Base-by-base conservation (phyloP, 2,113 vertebrate genomes). In the Psittacula cyanocephala region DNA sequence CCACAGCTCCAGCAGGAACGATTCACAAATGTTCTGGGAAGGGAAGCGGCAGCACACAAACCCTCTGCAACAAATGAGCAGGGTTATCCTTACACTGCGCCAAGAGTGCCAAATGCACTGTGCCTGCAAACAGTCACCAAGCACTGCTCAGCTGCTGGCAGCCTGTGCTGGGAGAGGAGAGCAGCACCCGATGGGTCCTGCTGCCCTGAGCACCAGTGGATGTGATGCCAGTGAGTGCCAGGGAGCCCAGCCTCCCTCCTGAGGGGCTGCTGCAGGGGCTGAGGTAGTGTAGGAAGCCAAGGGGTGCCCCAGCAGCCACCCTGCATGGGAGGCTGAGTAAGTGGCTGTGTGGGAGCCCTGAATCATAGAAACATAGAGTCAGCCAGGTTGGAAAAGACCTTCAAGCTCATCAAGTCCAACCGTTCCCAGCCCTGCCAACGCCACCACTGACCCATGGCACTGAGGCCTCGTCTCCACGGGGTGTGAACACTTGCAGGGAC, bases 71-170 rank as follows among this genome's bases (percentile, higher is more conserved):
- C 60, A 71, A 83, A 63, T 0, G 9, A 88, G 57, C 28, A 91
- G 19, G 53, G 83, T 85, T 80, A 65, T 60, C 84, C 88, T 59
- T 76, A 19, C 7, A 19, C 46, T 25, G 35, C 0, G 3, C 43
- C 60, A 59, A 55, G 69, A 81, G 60, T 67, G 46, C 83, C 60
- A 84, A 95, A 71, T 4, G 24, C 80, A 80, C 85, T 9, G 33
- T 69, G 85, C 62, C 75, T 92, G 72, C 72, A 91, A 78, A 90
- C 86, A 23, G 27, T 50, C 88, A 91, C 63, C 53, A 33, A 47
- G 88, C 13, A 46, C 80, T 91, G 77, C 76, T 90, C 92, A 86
- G 86, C 82, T 94, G 69, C 88, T 74, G 82, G 52, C 67, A 93
- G 88, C 29, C 67, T 80, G 63, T 39, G 8, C 17, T 37, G 35